A percentile compares a stretch with the other conserved stretches of the same genome.
Evolutionary conservation across 2,888 invertebrate genomes (phyloP).

Genomic region (Nemotelus nigrinus): DNA sequence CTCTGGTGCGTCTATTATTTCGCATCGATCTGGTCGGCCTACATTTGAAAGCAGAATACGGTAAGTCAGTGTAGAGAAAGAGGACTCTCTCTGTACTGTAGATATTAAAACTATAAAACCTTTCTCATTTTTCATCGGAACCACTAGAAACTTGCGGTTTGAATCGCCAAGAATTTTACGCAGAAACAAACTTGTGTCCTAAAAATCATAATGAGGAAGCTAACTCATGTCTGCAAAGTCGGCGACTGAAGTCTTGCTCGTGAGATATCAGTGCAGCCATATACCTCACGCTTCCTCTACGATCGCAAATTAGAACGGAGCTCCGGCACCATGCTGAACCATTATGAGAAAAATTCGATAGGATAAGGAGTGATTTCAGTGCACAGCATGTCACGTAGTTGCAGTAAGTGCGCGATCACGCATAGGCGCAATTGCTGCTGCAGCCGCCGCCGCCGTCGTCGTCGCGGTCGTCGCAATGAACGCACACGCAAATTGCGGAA

Average conservation of each 20-base stretch:
- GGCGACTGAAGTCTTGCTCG: neutral
- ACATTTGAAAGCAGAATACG: neutral
- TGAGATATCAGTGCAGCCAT: neutral
- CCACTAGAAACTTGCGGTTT: neutral
- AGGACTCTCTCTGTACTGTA: neutral
- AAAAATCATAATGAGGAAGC: too few species aligned
- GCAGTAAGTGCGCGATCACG: constrained; percentile 45
- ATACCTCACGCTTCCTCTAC: neutral
- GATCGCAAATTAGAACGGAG: too few species aligned
- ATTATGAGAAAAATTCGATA: constrained; percentile 34
- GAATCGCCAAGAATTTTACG: too few species aligned
- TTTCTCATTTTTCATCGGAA: neutral
- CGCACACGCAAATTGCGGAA: constrained; percentile 41
- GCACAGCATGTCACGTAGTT: constrained; percentile 42
- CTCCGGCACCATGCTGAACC: neutral
- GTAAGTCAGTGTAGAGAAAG: constrained; percentile 11
- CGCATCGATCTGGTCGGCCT: neutral
- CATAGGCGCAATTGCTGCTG: constrained; percentile 40
- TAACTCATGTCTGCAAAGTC: too few species aligned
- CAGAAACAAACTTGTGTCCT: too few species aligned
- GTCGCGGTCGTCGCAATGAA: constrained; percentile 6
- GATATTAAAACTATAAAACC: neutral
- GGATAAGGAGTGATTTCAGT: constrained; percentile 39
- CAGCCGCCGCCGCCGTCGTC: neutral
- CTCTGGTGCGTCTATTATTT: constrained; percentile 22